phyloP scores from a whole-genome alignment of 2,113 vertebrate species.

The Prunella fulvescens region DNA sequence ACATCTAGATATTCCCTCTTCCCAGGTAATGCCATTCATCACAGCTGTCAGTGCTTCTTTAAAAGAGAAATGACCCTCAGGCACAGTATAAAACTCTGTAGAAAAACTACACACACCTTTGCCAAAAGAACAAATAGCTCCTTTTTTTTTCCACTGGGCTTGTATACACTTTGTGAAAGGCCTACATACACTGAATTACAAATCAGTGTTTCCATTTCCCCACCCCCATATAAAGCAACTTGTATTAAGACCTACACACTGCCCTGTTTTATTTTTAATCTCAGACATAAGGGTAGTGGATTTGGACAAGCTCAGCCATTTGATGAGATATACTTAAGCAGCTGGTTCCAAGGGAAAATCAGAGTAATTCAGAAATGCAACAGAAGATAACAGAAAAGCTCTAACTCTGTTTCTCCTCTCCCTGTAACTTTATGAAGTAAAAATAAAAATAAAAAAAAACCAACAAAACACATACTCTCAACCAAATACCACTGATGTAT shows the following conservation, averaged over 20 bases:
- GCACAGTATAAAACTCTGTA: conserved; percentile 53
- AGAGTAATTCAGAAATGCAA: conserved; percentile 55
- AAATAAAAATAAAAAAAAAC: background rate
- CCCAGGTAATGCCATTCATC: conserved; percentile 71
- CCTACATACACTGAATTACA: conserved; percentile 43
- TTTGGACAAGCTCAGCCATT: conserved; percentile 65
- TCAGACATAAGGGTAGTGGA: conserved; percentile 52
- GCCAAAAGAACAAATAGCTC: conserved; percentile 60
- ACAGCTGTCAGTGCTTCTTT: conserved; percentile 71
- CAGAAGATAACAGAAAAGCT: conserved; percentile 34
- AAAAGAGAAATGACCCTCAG: conserved; percentile 71
- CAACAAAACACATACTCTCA: background rate
- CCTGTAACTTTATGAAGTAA: background rate
- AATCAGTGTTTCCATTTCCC: conserved; percentile 48
- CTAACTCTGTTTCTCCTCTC: background rate
- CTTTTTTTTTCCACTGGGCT: conserved; percentile 19
- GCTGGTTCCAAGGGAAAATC: conserved; percentile 58
- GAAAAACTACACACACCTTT: conserved; percentile 62
- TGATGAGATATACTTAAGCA: conserved; percentile 68
- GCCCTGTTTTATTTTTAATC: conserved; percentile 60
- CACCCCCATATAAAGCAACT: conserved; percentile 25
- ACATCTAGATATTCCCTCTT: conserved; percentile 72
- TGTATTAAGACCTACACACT: conserved; percentile 23
- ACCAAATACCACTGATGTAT: background rate
- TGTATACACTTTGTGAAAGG: conserved; percentile 36